Conservation (phyloP, 2,113 vertebrate species). For the Bujurquina vittata region DNA sequence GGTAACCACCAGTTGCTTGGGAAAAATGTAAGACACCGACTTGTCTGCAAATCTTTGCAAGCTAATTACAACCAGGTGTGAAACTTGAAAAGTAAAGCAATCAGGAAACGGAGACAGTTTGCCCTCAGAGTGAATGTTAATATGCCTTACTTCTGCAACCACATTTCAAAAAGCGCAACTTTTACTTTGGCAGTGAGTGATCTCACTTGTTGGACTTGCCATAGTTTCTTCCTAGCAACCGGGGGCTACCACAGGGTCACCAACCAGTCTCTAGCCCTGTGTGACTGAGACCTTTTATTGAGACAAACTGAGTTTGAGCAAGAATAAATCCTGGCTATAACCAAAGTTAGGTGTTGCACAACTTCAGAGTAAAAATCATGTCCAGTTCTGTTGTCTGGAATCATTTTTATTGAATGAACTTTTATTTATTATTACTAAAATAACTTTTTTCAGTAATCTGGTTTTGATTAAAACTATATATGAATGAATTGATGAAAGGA, state of each 20-base stretch:
- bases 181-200: not conserved
- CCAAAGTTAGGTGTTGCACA: not conserved
- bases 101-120: too few species aligned
- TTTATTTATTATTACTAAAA: not conserved
- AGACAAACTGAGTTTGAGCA: not conserved
- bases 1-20: not conserved
- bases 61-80: too few species aligned
- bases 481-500: not conserved
- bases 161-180: not conserved
- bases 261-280: not conserved
- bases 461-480: not conserved
- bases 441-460: not conserved
- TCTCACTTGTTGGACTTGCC: not conserved
- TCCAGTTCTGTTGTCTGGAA: not conserved
- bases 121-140: not conserved
- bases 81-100: too few species aligned
- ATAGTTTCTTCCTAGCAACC: not conserved
- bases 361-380: not conserved
- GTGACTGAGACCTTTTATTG: not conserved
- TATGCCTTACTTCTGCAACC: not conserved
- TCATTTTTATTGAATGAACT: not conserved
- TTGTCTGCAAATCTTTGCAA: too few species aligned
- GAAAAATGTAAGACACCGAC: not conserved
- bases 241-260: not conserved
- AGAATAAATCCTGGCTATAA: too few species aligned